Evolutionary conservation across 2,113 vertebrate species (phyloP), one percentile per base, ranked within the genome.

Genomic region (Tricholaema leucomelas): DNA sequence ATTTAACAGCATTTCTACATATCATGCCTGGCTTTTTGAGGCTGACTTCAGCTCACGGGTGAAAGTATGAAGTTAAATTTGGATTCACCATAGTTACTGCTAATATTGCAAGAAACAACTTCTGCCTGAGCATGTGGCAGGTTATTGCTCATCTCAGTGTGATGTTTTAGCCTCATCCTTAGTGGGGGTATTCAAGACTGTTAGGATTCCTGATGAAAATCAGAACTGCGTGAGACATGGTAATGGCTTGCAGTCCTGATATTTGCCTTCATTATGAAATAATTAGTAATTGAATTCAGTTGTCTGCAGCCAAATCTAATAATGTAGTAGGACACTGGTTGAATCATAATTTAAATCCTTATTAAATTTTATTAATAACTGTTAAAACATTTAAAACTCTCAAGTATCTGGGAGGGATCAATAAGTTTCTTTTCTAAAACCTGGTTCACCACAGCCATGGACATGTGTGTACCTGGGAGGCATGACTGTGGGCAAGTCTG

Each of bases 401-500:
- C 44, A 58, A 66, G 12, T 55, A 44, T 46, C 36, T 83, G 31
- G 9, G 36, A 77, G 36, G 14, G 50, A 66, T 92, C 84, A 40
- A 81, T 5, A 30, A 16, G 0, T 54, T 87, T 83, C 3, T 72
- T 58, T 65, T 70, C 54, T 55, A 30, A 90, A 84, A 60, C 8
- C 2, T 33, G 84, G 38, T 61, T 90, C 66, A 25, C 63, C 28
- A 19, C 81, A 95, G 92, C 87, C 67, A 17, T 94, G 87, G 96
- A 98, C 92, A 82, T 97, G 66, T 99, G 99, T 60, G 93, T 97
- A 46, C 94, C 96, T 90, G 98, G 98, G 95, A 97, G 85, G 55
- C 98, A 99, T 2, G 97, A 98, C 38, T 99, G 99, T 91, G 95
- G 98, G 44, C 99, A 99, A 54, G 85, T 98, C 56, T 99, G 99